phyloP scores from a whole-genome alignment of 1,140 invertebrate genomes.

The Bombyx mandarina region DNA sequence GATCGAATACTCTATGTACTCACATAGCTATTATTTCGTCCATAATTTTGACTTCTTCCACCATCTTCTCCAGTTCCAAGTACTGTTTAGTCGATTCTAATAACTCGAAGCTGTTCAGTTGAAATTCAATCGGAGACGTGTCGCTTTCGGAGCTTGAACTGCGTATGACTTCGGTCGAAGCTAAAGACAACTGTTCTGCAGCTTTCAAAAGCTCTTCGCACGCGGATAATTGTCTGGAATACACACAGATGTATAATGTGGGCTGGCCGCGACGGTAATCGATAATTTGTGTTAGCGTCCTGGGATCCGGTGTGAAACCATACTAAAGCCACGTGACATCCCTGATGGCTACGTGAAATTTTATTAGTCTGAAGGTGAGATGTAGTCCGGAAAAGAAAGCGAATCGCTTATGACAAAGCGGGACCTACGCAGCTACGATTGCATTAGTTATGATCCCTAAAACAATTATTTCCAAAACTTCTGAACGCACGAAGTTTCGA shows the following conservation, averaged over 20 bases:
- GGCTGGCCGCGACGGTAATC: too few relatives aligned
- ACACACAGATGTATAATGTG: too few relatives aligned
- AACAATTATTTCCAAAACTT: too few relatives aligned
- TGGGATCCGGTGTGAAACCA: not conserved
- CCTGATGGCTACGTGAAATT: too few relatives aligned
- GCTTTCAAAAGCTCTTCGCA: constrained; percentile 39
- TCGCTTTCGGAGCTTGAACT: constrained; percentile 10
- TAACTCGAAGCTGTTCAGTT: constrained; percentile 26
- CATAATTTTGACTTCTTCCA: constrained; percentile 12
- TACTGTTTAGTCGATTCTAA: constrained; percentile 31
- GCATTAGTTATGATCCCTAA: too few relatives aligned
- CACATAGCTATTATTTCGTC: constrained; percentile 24
- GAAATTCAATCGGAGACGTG: constrained; percentile 6
- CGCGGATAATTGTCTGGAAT: constrained; percentile 40
- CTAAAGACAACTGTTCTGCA: constrained; percentile 35
- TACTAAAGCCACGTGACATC: not conserved
- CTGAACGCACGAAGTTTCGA: too few relatives aligned
- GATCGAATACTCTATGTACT: constrained; percentile 14
- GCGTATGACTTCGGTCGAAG: constrained; percentile 4
- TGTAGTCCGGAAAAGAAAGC: too few relatives aligned
- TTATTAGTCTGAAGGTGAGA: too few relatives aligned
- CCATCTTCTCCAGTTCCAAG: constrained; percentile 28
- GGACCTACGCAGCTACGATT: too few relatives aligned
- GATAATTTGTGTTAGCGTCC: too few relatives aligned
- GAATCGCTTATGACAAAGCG: too few relatives aligned